These are phyloP conservation scores for Bos indicus DNA, from an alignment of 2,113 vertebrate species.

Conservation along the genomic window DNA sequence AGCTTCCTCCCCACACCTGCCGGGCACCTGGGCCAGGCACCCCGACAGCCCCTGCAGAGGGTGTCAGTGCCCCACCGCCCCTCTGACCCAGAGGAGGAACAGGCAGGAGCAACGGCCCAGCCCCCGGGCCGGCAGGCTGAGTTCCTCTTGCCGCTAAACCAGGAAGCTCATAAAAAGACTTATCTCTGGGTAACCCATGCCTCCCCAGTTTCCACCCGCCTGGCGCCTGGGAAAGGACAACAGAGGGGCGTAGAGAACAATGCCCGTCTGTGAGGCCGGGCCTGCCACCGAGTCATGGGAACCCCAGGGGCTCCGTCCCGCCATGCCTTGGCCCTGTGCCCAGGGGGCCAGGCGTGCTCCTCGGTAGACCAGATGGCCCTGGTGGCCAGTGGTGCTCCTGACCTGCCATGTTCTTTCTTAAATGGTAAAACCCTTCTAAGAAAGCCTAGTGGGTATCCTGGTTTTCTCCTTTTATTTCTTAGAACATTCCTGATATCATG, in stretches of 20 bases:
- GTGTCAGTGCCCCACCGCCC: rapidly evolving
- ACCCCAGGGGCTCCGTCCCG: background rate
- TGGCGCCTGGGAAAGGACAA: conserved; percentile 66
- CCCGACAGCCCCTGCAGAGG: background rate
- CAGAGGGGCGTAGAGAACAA: conserved; percentile 51
- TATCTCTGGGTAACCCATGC: conserved; percentile 55
- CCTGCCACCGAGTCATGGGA: background rate
- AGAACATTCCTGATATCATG: background rate
- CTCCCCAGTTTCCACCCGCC: conserved; percentile 52
- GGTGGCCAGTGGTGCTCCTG: background rate
- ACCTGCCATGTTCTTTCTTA: background rate
- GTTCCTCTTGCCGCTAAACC: conserved; percentile 18
- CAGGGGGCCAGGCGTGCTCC: background rate
- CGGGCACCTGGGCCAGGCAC: background rate
- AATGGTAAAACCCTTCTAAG: background rate
- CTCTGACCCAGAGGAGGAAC: background rate
- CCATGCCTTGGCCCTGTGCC: background rate
- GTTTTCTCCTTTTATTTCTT: background rate
- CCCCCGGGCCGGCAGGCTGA: background rate
- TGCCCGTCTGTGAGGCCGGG: conserved; percentile 33
- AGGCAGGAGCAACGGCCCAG: background rate
- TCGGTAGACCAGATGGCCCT: background rate
- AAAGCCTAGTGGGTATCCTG: background rate
- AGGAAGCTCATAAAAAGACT: conserved; percentile 72
- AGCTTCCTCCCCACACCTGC: conserved; percentile 55